Conservation (phyloP, 1,140 invertebrate species). For the Lepidotrigona ventralis region DNA sequence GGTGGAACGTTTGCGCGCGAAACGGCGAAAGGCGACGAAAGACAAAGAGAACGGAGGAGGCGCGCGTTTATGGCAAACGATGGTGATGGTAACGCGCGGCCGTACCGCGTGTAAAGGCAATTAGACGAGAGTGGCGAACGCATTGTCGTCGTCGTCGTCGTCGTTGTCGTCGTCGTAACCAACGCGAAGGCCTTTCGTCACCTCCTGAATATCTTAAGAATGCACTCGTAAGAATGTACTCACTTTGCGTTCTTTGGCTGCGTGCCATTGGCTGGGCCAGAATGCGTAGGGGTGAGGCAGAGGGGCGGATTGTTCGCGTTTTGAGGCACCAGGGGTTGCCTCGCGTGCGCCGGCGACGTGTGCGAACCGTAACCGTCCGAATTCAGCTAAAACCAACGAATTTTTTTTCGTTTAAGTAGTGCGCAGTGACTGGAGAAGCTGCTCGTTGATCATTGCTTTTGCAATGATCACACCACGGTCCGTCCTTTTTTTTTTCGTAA, state of each 20-base stretch:
- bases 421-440: too few relatives aligned
- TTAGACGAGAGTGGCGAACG: neutral
- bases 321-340: slow-evolving; percentile 84
- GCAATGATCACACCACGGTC: too few relatives aligned
- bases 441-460: too few relatives aligned
- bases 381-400: slow-evolving; percentile 82
- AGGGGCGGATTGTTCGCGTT: slow-evolving; percentile 81
- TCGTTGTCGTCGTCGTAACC: neutral
- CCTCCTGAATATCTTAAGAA: slow-evolving; percentile 35
- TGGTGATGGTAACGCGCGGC: neutral
- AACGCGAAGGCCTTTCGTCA: slow-evolving; percentile 16
- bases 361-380: slow-evolving; percentile 90
- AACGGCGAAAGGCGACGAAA: neutral
- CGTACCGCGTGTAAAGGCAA: slow-evolving; percentile 17
- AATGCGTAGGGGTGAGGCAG: slow-evolving; percentile 80
- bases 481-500: too few relatives aligned
- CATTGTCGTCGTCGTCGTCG: neutral
- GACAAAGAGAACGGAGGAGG: neutral
- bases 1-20: neutral
- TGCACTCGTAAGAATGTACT: slow-evolving; percentile 78
- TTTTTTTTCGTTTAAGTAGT: neutral
- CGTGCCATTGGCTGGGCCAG: slow-evolving; percentile 73
- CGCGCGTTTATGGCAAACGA: slow-evolving; percentile 6
- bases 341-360: slow-evolving; percentile 89
- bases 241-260: slow-evolving; percentile 94